phyloP scores from a whole-genome alignment of 2,797 vertebrate species.

The Buceros bicornis region DNA sequence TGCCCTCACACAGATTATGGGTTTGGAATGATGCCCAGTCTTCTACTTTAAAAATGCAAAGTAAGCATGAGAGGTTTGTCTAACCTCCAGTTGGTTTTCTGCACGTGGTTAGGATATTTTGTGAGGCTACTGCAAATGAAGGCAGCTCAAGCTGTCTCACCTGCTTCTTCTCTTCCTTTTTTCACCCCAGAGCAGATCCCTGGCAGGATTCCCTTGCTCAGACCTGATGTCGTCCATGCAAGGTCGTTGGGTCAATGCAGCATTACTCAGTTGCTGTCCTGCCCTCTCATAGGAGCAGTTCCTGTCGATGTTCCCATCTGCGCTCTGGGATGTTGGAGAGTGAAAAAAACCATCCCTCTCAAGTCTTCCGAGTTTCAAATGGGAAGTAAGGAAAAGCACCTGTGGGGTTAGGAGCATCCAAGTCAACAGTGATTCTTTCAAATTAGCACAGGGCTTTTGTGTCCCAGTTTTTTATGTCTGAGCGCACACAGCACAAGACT shows the following conservation, averaged over 20 bases:
- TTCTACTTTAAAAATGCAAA: neutral
- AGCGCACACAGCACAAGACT: neutral
- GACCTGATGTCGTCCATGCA: neutral
- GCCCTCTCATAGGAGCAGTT: neutral
- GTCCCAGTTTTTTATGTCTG: neutral
- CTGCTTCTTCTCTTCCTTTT: neutral
- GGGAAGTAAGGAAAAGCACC: neutral
- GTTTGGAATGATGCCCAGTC: slow-evolving; percentile 41
- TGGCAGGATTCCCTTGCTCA: neutral
- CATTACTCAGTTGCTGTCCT: accelerated
- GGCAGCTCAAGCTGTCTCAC: neutral
- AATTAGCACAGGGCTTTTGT: neutral
- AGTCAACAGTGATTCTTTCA: accelerated
- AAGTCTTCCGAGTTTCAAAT: neutral
- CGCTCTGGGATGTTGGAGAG: neutral
- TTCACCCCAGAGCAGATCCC: neutral
- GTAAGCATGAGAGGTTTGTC: slow-evolving; percentile 7
- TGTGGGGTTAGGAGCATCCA: neutral
- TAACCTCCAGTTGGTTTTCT: neutral
- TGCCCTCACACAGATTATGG: neutral
- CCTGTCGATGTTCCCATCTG: neutral
- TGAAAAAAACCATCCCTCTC: neutral
- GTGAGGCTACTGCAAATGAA: neutral
- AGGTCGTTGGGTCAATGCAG: neutral
- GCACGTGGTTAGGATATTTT: neutral